These are phyloP conservation scores for Eudemis profundana DNA, from an alignment of 2,888 invertebrate genomes.

Conservation along the genomic window DNA sequence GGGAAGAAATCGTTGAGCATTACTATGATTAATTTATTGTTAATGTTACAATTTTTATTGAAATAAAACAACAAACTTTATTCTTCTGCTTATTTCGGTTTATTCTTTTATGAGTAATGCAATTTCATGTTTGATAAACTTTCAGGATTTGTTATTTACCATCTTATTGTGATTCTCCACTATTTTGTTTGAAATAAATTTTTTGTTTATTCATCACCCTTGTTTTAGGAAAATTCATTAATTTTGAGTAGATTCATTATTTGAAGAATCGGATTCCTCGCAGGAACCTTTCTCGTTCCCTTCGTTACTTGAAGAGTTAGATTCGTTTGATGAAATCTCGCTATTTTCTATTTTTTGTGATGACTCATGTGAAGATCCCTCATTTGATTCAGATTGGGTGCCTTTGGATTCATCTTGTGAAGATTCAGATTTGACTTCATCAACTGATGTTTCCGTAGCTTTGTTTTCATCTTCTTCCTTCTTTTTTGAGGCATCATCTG, in stretches of 20 bases:
- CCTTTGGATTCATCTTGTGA: not conserved
- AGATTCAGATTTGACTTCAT: not conserved
- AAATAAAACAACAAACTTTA: too few relatives aligned
- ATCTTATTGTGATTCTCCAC: too few relatives aligned
- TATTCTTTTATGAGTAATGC: too few relatives aligned
- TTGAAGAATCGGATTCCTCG: not conserved
- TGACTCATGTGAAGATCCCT: not conserved
- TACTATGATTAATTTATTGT: too few relatives aligned
- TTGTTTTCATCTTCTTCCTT: constrained; percentile 1
- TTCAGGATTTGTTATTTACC: too few relatives aligned
- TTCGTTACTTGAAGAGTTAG: not conserved
- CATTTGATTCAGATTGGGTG: not conserved
- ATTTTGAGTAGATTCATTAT: too few relatives aligned
- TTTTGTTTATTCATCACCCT: not conserved
- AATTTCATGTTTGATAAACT: too few relatives aligned
- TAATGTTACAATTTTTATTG: too few relatives aligned
- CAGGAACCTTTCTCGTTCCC: not conserved
- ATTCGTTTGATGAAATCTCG: not conserved
- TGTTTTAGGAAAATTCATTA: not conserved
- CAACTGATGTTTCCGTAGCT: not conserved
- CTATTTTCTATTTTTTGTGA: not conserved
- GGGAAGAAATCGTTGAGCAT: too few relatives aligned
- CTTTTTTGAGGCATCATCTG: constrained; percentile 3
- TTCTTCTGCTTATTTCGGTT: too few relatives aligned
- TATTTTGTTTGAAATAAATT: too few relatives aligned